Base-by-base conservation (phyloP, 2,888 invertebrate genomes). In the Polylopha cassiicola region DNA sequence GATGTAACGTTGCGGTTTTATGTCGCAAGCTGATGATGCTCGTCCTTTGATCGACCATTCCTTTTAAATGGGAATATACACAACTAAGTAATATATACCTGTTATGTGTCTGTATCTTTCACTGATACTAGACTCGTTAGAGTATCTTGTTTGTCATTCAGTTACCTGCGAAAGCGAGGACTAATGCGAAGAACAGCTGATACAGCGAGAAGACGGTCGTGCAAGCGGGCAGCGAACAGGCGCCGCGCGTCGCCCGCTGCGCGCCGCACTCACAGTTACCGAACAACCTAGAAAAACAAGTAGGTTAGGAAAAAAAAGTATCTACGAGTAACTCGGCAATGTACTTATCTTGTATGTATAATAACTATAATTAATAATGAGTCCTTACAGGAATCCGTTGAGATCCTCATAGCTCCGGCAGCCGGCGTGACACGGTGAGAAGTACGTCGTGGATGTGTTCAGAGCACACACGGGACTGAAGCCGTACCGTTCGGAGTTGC, bases 351-450 rank as follows among this genome's bases (percentile, higher is more conserved):
- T n/a, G n/a, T n/a, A n/a, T n/a, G n/a, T n/a, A n/a, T n/a, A n/a
- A n/a, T n/a, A n/a, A n/a, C n/a, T n/a, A n/a, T 22, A 9, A 23
- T 16, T 21, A 24, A 3, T 21, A 2, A n/a, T 17, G 4, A 4
- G n/a, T 8, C 60, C 78, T 70, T 47, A 82, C 82, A 67, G 21
- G 29, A 75, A 72, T 1, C 76, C 80, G 7, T 74, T 75, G 2
- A 78, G 58, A 16, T 74, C 61, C 9, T 74, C 70, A 6, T 61
- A 65, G 1, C 51, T 37, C 0, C 41, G 37, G 47, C 84, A 84
- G 8, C 82, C 81, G 0, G 81, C 81, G 45, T 74, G 66, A 46
- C 84, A 84, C 1, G 84, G 81, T 0, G 82, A 81, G 62, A 78
- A 80, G 57, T 62, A 80, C 0, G 80, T 78, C 0, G 51, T 53